Evolutionary conservation across 2,113 vertebrate genomes (phyloP).

Genomic region (Manacus vitellinus): DNA sequence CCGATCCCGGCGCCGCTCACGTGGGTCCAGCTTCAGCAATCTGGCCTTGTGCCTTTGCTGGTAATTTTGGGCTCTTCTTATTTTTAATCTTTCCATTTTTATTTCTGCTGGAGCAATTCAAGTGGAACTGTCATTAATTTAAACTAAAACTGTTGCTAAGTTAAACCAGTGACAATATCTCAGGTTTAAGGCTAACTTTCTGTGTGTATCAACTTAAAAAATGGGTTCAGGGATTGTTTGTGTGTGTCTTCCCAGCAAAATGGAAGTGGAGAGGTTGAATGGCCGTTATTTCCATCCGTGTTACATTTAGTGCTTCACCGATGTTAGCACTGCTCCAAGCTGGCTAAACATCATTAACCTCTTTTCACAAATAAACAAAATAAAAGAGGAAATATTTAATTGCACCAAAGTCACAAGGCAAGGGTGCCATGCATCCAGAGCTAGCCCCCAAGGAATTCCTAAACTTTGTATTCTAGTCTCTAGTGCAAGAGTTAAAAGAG

Average conservation of each 20-base stretch:
- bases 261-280: background rate
- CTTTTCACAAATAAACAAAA: background rate
- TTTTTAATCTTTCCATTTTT: conserved; percentile 34
- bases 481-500: background rate
- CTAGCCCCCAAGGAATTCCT: background rate
- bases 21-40: background rate
- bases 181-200: background rate
- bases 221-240: background rate
- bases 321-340: background rate
- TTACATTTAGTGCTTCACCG: background rate
- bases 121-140: background rate
- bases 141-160: background rate
- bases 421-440: rapidly evolving
- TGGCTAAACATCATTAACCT: background rate
- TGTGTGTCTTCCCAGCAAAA: background rate
- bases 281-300: background rate
- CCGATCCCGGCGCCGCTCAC: background rate
- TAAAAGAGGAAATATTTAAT: background rate
- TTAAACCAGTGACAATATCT: background rate
- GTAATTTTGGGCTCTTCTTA: background rate
- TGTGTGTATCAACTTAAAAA: background rate
- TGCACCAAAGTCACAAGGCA: background rate
- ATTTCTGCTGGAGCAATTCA: background rate
- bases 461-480: background rate
- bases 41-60: background rate